Base-by-base conservation (phyloP, 2,888 invertebrate species). In the Plutella xylostella region DNA sequence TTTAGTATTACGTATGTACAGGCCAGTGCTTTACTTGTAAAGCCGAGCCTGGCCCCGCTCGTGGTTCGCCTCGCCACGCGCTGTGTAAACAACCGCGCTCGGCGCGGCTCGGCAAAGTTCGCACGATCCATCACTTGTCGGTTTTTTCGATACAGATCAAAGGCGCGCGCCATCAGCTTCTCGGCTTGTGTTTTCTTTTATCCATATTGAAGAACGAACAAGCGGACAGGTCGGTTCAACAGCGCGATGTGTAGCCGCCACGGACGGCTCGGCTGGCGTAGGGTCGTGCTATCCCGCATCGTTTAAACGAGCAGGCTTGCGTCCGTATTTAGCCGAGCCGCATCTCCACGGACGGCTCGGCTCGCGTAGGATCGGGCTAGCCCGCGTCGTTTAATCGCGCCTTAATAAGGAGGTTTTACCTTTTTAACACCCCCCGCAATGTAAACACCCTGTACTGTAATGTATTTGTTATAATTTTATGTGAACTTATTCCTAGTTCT, bases 221-320 rank as follows among this genome's bases (percentile, higher is more conserved):
- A 37, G 37, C 37, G 42, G 42, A 42, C 33, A 19, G 42, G 34
- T 12, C 42, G 42, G 42, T 42, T 42, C 42, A 42, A 42, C 34
- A 42, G 42, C 42, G 33, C 42, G 42, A 33, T 33, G 34, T 42
- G 20, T 22, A n/a, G 17, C 17, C 12, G 19, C 41, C 18, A 22
- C 21, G 21, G 39, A 18, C 17, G 35, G 35, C 15, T 40, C 44
- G 34, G 34, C 34, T 34, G 34, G 44, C 37, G 30, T 35, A 34
- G 34, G 12, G 39, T 33, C 45, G 39, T 25, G 43, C 37, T 15
- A 22, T 25, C 35, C 25, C 35, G 37, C 35, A 25, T 14, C 28
- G 43, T 35, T 21, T 43, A 43, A 15, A 37, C 35, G 43, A 43
- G 43, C 43, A 43, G 43, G 43, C 43, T 43, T 37, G 43, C 43